Evolutionary conservation across 2,888 invertebrate species (phyloP).

Genomic region (Diploptera punctata): DNA sequence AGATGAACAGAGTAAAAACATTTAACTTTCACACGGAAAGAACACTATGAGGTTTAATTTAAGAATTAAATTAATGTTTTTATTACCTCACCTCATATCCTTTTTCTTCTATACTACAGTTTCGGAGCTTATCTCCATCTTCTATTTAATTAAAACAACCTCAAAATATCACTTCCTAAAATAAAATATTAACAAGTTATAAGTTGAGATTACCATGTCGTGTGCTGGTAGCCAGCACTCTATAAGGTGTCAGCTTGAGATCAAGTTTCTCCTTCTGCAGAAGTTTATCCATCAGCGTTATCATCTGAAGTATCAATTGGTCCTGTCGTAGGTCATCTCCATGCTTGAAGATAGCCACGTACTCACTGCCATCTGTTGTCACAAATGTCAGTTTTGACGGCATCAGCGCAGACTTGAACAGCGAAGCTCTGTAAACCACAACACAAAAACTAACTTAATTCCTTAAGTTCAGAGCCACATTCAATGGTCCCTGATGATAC

Average conservation of each 20-base stretch:
- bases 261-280: slow-evolving; percentile 94
- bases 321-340: slow-evolving; percentile 98
- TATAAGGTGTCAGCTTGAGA: slow-evolving; percentile 93
- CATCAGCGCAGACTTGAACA: slow-evolving; percentile 97
- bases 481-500: too few relatives aligned
- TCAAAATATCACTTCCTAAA: too few relatives aligned
- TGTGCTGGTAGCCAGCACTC: slow-evolving; percentile 93
- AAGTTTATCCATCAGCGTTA: slow-evolving; percentile 96
- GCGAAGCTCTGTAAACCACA: slow-evolving; percentile 71
- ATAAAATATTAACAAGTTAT: slow-evolving; percentile 24
- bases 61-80: too few relatives aligned
- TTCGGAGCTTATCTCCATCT: too few relatives aligned
- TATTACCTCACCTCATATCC: too few relatives aligned
- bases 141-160: too few relatives aligned
- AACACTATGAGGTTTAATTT: too few relatives aligned
- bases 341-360: slow-evolving; percentile 96
- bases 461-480: too few relatives aligned
- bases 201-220: slow-evolving; percentile 89
- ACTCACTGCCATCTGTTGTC: slow-evolving; percentile 81
- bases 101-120: too few relatives aligned
- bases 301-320: slow-evolving; percentile 96
- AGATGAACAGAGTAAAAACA: too few relatives aligned
- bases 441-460: too few relatives aligned
- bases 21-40: too few relatives aligned
- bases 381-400: slow-evolving; percentile 91